These are phyloP conservation scores for Heliocidaris erythrogramma DNA, from an alignment of 35 echinoderm and acorn worm genomes.

Conservation along the genomic window DNA sequence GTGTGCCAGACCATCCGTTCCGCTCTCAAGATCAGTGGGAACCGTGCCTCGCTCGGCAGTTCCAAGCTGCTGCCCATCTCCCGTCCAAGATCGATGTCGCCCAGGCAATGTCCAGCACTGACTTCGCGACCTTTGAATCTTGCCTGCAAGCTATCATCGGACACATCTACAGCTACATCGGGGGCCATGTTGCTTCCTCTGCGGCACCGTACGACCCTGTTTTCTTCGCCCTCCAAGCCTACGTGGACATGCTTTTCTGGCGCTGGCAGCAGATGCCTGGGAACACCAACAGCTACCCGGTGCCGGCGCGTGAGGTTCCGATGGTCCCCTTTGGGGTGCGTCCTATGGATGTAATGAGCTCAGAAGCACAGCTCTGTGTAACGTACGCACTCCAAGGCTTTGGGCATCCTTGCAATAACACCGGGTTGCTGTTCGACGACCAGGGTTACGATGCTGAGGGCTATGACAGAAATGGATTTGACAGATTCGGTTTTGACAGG, in stretches of 20 bases:
- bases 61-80: slow-evolving; percentile 55
- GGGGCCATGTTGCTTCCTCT: slow-evolving; percentile 85
- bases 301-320: slow-evolving; percentile 56
- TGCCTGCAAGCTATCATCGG: slow-evolving; percentile 88
- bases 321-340: slow-evolving; percentile 83
- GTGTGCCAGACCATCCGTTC: slow-evolving; percentile 93
- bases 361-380: slow-evolving; percentile 85
- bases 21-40: slow-evolving; percentile 63
- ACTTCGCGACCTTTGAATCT: slow-evolving; percentile 71
- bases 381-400: slow-evolving; percentile 70
- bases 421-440: slow-evolving; percentile 61
- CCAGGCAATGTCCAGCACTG: slow-evolving; percentile 66
- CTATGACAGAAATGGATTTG: slow-evolving; percentile 87
- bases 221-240: slow-evolving; percentile 88
- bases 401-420: slow-evolving; percentile 86
- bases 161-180: slow-evolving; percentile 81
- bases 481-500: slow-evolving; percentile 85
- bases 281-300: slow-evolving; percentile 61
- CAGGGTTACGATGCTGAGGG: slow-evolving; percentile 80
- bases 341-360: slow-evolving; percentile 67
- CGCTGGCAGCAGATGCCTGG: slow-evolving; percentile 75
- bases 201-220: slow-evolving; percentile 88
- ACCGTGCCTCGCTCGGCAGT: slow-evolving; percentile 76
- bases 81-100: slow-evolving; percentile 93
- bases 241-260: slow-evolving; percentile 96